Percentiles rank a stretch among this genome's conserved stretches.
phyloP scores from a whole-genome alignment of 2,113 vertebrate genomes.

The Paramormyrops kingsleyae region DNA sequence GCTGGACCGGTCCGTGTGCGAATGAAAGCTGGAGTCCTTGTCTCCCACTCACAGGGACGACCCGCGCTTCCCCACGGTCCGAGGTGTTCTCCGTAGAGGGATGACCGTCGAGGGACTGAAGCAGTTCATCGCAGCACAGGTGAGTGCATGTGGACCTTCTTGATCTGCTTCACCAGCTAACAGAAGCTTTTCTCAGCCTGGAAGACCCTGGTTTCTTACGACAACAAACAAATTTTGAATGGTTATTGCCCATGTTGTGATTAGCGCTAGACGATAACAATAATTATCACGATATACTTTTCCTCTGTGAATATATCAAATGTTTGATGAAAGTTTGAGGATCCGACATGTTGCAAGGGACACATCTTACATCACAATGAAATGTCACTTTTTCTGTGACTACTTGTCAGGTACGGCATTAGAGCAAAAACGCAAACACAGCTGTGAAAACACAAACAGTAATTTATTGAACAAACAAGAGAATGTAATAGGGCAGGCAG shows the following conservation, averaged over 20 bases:
- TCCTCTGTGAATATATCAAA: not conserved
- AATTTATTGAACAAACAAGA: not conserved
- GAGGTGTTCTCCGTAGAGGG: slow-evolving; percentile 90
- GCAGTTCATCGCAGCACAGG: slow-evolving; percentile 97
- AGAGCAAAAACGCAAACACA: not conserved
- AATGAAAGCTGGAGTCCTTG: not conserved
- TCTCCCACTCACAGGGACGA: slow-evolving; percentile 74
- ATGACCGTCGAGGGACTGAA: slow-evolving; percentile 97
- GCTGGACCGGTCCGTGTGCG: not conserved
- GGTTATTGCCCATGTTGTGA: not conserved
- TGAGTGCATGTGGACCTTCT: slow-evolving; percentile 34
- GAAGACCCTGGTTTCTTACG: not conserved
- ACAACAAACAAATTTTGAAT: not conserved
- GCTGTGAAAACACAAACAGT: not conserved
- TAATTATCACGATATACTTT: not conserved
- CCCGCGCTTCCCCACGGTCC: slow-evolving; percentile 94
- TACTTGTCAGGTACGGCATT: not conserved
- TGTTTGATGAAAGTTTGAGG: not conserved
- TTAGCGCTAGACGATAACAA: not conserved
- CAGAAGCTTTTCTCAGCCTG: not conserved
- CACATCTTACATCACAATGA: not conserved
- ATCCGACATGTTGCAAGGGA: not conserved
- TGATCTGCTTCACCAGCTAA: not conserved
- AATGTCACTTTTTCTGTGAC: not conserved
- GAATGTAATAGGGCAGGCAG: not conserved